Evolutionary conservation across 1,140 invertebrate genomes (phyloP), one percentile per base, ranked within the genome.

Genomic region (Monomorium pharaonis): DNA sequence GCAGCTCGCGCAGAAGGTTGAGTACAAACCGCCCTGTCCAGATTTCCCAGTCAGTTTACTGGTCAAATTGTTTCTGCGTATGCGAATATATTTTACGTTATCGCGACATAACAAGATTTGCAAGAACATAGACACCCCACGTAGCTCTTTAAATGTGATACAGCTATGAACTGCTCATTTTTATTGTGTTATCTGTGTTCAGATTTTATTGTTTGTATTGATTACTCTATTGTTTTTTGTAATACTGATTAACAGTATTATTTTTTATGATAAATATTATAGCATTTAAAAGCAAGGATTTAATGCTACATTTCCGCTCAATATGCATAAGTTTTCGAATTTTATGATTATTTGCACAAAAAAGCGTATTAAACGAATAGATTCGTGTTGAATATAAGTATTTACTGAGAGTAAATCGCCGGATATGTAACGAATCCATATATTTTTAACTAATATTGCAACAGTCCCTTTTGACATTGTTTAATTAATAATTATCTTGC

Each of bases 51-150:
- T 72, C 10, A 18, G 18, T 44, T 42, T 83, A 0, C 14, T 83
- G 14, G n/a, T 83, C n/a, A 83, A 83, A 58, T 10, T 83, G 14
- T 83, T 74, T 27, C 2, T 83, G 33, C 78, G 78, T 54, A 72
- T 83, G 56, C 67, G 78, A 33, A 58, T 83, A 83, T 83, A 83
- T 54, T 58, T 83, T 12, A 83, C 78, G 27, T 27, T 83, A 1
- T 60, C 3, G 42, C 67, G 78, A 0, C 78, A 83, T 37, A 83
- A 83, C 12, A 83, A 60, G 27, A 83, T 83, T 14, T 83, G 78
- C 37, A 72, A 58, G 18, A 21, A 0, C 6, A 51, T 18, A 14
- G 51, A 81, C 37, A 7, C 37, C 16, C 16, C 65, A 27, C 65
- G 78, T 14, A 58, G 30, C 4, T 58, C 37, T 10, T 58, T 83